A percentile compares a stretch with the other conserved stretches of the same genome.
Evolutionary conservation across 1,140 invertebrate genomes (phyloP).

Genomic region (Sipha flava): DNA sequence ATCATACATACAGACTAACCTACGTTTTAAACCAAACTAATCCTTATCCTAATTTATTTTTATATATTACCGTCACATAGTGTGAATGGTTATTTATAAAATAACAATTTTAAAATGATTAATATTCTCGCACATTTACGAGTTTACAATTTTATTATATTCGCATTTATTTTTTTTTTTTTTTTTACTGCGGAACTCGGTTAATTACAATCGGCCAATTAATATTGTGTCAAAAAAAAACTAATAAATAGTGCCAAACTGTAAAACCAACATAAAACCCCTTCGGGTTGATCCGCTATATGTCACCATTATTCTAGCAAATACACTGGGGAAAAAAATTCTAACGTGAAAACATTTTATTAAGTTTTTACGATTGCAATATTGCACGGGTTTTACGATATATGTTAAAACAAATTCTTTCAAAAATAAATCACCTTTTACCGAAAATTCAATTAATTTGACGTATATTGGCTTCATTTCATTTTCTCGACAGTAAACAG

Average conservation of each 20-base stretch:
- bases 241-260: neutral
- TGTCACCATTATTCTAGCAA: neutral
- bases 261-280: neutral
- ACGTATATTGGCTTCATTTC: slow-evolving; percentile 5
- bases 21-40: too few species aligned
- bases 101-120: neutral
- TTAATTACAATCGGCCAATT: neutral
- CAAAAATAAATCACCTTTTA: neutral
- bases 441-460: slow-evolving; percentile 11
- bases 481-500: neutral
- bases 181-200: neutral
- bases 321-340: neutral
- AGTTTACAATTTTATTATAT: neutral
- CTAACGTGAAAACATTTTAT: neutral
- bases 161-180: neutral
- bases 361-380: neutral
- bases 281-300: neutral
- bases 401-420: neutral
- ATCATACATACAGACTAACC: too few species aligned
- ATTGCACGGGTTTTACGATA: neutral
- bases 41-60: too few species aligned
- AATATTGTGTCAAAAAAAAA: neutral
- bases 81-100: too few species aligned
- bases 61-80: too few species aligned
- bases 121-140: neutral